Conservation (phyloP, 1,140 invertebrate species). For the Neotoxoptera formosana region DNA sequence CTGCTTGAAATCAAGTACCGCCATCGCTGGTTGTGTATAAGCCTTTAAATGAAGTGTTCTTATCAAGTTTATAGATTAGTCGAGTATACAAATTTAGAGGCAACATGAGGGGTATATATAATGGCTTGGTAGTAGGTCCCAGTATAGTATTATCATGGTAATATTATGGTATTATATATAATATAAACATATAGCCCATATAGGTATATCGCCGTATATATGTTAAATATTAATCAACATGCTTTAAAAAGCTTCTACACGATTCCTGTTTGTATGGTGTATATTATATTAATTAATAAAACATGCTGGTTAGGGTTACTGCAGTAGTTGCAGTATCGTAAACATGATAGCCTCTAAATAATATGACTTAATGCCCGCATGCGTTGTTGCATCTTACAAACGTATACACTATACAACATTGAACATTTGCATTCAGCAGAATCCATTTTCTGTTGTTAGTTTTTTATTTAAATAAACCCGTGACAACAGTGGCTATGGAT, state of each 20-base stretch:
- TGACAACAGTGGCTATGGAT: background rate
- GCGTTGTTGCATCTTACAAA: background rate
- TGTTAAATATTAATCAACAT: background rate
- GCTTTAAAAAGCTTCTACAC: background rate
- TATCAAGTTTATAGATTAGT: slow-evolving; percentile 7
- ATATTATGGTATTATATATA: background rate
- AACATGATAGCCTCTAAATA: background rate
- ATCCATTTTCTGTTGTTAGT: background rate
- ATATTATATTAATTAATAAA: background rate
- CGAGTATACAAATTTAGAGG: background rate
- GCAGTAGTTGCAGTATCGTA: background rate
- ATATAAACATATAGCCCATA: background rate
- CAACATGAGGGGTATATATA: background rate
- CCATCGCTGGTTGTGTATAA: background rate
- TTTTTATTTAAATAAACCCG: background rate
- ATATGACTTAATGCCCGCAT: background rate
- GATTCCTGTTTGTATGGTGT: background rate
- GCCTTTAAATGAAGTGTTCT: background rate
- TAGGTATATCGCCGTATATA: no score
- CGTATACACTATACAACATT: background rate
- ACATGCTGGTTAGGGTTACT: background rate
- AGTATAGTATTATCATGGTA: background rate
- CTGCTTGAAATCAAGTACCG: background rate
- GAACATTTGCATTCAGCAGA: background rate
- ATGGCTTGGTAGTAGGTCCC: background rate